phyloP scores from a whole-genome alignment of 2,888 invertebrate species.

The Petrolisthes manimaculis region DNA sequence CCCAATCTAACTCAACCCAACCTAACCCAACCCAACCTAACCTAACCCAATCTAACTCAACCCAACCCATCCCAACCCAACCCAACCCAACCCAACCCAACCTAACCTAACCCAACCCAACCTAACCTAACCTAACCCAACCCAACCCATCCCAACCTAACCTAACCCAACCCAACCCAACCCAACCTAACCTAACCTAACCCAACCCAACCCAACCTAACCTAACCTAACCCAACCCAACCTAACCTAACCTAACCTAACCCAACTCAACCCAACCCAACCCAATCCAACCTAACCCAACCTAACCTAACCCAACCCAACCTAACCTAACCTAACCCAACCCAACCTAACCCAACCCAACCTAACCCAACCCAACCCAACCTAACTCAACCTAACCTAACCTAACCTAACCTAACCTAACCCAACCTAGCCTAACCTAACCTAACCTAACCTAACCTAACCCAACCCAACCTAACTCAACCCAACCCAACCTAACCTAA shows the following conservation, averaged over 20 bases:
- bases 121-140: too few species aligned
- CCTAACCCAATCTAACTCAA: background rate
- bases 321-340: background rate
- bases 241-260: slow-evolving; percentile 4
- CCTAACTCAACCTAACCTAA: slow-evolving; percentile 1
- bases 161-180: too few species aligned
- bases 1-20: background rate
- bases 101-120: too few species aligned
- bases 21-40: background rate
- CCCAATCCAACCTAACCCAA: background rate
- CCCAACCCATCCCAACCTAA: too few species aligned
- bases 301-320: slow-evolving; percentile 1
- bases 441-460: too few species aligned
- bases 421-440: slow-evolving; percentile 1
- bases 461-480: background rate
- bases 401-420: slow-evolving; percentile 1
- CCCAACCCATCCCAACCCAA: too few species aligned
- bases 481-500: slow-evolving; percentile 1
- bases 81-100: too few species aligned
- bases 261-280: too few species aligned
- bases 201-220: too few species aligned
- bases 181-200: too few species aligned
- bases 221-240: too few species aligned
- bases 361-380: background rate
- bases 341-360: background rate